A percentile compares a stretch with the other conserved stretches of the same genome.
phyloP scores from a whole-genome alignment of 2,888 invertebrate species.

The Margaritifera margaritifera region DNA sequence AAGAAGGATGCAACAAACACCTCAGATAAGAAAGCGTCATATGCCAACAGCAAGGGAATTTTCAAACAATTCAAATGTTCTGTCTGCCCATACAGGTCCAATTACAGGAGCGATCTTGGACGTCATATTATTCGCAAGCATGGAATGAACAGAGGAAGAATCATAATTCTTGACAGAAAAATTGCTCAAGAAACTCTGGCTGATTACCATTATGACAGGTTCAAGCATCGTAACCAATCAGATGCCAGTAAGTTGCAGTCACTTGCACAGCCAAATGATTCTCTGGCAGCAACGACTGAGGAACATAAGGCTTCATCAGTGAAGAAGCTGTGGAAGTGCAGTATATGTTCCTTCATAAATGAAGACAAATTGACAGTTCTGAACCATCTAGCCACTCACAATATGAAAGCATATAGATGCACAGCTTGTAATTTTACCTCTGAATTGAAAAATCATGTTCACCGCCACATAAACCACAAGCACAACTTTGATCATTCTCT shows the following conservation, averaged over 20 bases:
- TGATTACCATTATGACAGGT: slow-evolving; percentile 48
- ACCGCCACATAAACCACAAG: slow-evolving; percentile 66
- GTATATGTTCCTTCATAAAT: slow-evolving; percentile 84
- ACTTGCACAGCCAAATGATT: background rate
- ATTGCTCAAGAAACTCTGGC: slow-evolving; percentile 53
- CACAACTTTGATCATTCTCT: slow-evolving; percentile 46
- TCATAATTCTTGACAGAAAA: slow-evolving; percentile 55
- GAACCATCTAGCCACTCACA: slow-evolving; percentile 61
- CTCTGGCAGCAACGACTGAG: slow-evolving; percentile 3
- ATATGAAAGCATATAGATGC: slow-evolving; percentile 65
- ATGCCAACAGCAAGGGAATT: slow-evolving; percentile 10
- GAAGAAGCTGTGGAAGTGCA: slow-evolving; percentile 82
- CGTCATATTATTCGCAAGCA: slow-evolving; percentile 86
- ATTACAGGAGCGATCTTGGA: slow-evolving; percentile 97
- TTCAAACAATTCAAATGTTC: slow-evolving; percentile 86
- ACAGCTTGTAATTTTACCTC: slow-evolving; percentile 70
- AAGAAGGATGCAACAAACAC: slow-evolving; percentile 1
- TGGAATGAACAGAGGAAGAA: slow-evolving; percentile 38
- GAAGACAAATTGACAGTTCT: slow-evolving; percentile 59
- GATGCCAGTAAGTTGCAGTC: slow-evolving; percentile 1
- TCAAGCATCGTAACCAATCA: slow-evolving; percentile 5
- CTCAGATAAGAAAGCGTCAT: slow-evolving; percentile 3
- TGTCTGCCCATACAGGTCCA: slow-evolving; percentile 91
- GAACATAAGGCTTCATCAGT: slow-evolving; percentile 14
- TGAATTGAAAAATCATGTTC: slow-evolving; percentile 71